Evolutionary conservation across 2,888 invertebrate species (phyloP).

Genomic region (Machimus atricapillus): DNA sequence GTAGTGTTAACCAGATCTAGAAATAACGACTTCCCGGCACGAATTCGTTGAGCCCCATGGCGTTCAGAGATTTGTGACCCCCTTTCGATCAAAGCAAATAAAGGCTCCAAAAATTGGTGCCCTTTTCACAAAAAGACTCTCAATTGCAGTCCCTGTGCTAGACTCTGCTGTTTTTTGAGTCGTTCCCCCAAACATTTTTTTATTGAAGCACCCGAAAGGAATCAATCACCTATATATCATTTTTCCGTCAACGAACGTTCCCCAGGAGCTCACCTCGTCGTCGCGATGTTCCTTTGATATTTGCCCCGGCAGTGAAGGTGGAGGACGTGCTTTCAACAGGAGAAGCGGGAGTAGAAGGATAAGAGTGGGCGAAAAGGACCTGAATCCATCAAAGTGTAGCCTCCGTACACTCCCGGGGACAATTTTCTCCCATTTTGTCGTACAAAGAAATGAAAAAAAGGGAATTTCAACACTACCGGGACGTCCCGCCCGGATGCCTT

Average conservation of each 20-base stretch:
- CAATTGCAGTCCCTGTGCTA: not conserved
- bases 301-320: not conserved
- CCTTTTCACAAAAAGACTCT: not conserved
- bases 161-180: not conserved
- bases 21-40: not conserved
- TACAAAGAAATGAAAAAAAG: not conserved
- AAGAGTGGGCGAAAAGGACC: not conserved
- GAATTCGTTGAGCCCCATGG: not conserved
- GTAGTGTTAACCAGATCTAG: not conserved
- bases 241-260: not conserved
- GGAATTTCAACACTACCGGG: not conserved
- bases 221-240: constrained; percentile 10
- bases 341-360: not conserved
- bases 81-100: not conserved
- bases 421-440: not conserved
- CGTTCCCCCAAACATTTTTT: not conserved
- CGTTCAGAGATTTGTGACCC: not conserved
- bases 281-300: not conserved
- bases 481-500: not conserved
- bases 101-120: not conserved
- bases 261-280: not conserved
- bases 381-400: not conserved
- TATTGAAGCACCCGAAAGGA: not conserved
- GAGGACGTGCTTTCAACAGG: not conserved
- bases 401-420: not conserved